Conservation (phyloP, 2,888 invertebrate species). For the Acanthacorydalis orientalis region DNA sequence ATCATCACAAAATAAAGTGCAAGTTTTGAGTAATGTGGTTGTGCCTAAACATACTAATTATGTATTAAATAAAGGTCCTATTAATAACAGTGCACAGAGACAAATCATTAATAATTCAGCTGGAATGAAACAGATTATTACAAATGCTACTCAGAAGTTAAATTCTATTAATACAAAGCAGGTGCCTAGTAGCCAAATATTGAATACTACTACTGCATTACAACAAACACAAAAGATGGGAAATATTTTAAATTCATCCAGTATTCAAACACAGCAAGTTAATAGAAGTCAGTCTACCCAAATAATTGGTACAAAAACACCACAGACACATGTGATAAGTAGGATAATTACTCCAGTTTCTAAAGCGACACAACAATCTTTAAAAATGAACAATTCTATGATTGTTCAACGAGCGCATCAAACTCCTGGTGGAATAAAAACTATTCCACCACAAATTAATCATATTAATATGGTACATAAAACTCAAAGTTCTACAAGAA, state of each 20-base stretch:
- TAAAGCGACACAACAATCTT: constrained; percentile 16
- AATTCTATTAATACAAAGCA: background rate
- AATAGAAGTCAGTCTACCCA: background rate
- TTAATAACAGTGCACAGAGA: background rate
- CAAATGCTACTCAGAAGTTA: background rate
- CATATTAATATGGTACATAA: constrained; percentile 12
- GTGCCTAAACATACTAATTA: constrained; percentile 14
- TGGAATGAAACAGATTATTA: constrained; percentile 1
- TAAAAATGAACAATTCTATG: constrained; percentile 9
- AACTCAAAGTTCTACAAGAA: background rate
- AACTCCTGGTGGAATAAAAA: constrained; percentile 17
- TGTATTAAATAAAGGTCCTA: constrained; percentile 13
- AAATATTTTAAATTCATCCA: constrained; percentile 1
- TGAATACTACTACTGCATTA: background rate
- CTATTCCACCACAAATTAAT: constrained; percentile 18
- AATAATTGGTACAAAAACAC: constrained; percentile 12
- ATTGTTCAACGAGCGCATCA: constrained; percentile 17
- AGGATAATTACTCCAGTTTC: constrained; percentile 12
- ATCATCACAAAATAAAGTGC: constrained; percentile 19
- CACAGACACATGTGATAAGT: constrained; percentile 13
- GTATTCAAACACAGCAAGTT: background rate
- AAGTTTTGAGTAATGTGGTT: constrained; percentile 23
- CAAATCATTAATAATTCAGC: background rate
- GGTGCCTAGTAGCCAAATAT: background rate
- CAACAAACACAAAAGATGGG: background rate